phyloP scores from a whole-genome alignment of 2,113 vertebrate genomes.

The Nerophis ophidion region DNA sequence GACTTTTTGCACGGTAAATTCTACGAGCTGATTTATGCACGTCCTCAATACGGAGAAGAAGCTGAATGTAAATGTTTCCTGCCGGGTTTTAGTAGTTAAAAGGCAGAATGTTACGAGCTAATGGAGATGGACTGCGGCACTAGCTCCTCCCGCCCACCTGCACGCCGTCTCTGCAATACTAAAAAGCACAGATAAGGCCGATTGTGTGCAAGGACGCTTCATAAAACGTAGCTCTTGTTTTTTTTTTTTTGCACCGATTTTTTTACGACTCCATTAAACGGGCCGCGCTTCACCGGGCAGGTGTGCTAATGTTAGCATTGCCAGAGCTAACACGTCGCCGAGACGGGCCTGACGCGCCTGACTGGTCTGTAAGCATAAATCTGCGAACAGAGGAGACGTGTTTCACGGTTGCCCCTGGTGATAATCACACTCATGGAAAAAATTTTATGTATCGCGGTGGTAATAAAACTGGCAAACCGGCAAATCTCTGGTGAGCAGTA shows the following conservation, averaged over 20 bases:
- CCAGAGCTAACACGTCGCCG: neutral
- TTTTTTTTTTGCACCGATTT: neutral
- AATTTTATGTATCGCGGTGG: neutral
- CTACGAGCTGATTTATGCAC: too few species aligned
- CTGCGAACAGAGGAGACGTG: neutral
- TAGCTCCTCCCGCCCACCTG: conserved; percentile 1
- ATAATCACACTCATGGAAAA: conserved; percentile 9
- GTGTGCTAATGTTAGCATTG: conserved; percentile 4
- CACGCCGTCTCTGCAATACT: neutral
- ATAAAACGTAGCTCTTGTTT: neutral
- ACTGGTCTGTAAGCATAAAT: conserved; percentile 4
- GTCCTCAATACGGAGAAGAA: neutral
- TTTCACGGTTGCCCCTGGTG: neutral
- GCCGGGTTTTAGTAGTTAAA: conserved; percentile 1
- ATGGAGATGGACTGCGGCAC: conserved; percentile 9
- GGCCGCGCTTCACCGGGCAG: neutral
- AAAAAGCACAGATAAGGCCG: neutral
- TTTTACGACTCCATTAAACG: conserved; percentile 7
- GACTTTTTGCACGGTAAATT: too few species aligned
- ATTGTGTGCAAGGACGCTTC: neutral
- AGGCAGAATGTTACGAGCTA: conserved; percentile 7
- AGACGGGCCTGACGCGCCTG: neutral
- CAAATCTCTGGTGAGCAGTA: conserved; percentile 3
- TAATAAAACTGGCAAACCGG: conserved; percentile 10
- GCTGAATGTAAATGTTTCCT: neutral